Base-by-base conservation (phyloP, 2,113 vertebrate species). In the Ramphastos sulfuratus region DNA sequence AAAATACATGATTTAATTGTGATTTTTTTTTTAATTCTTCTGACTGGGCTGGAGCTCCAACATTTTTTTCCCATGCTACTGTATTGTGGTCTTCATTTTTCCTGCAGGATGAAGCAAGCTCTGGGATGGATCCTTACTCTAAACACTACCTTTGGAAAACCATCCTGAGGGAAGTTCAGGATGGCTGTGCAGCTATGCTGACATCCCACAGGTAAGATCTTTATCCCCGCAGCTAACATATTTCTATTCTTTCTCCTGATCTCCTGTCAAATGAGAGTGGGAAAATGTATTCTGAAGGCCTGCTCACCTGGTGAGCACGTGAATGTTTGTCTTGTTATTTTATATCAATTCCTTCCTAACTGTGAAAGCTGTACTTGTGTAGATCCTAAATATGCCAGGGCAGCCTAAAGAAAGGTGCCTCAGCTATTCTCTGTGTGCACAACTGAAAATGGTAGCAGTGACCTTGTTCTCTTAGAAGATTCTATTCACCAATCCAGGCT, bases 61-160 rank as follows among this genome's bases (percentile, higher is more conserved):
- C 33, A 15, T 58, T 4, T 69, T 46, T 75, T 89, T 65, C 9
- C 33, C 4, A 9, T 54, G 5, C 10, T 61, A 15, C 17, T 61
- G 5, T 75, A 25, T 60, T 0, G 2, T n/a, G 14, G 21, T 39
- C 77, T 78, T 73, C 1, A 27, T 65, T 63, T 63, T 21, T 25
- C 37, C 6, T 65, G 7, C 60, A 98, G 98, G 98, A 98, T 54
- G 98, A 98, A 31, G 97, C 98, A 58, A 98, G 98, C 61, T 98
- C 97, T 9, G 98, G 98, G 17, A 98, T 98, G 98, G 98, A 98
- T 76, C 97, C 97, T 21, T 97, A 97, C 70, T 98, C 97, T 30
- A 98, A 98, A 76, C 91, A 96, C 4, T 86, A 92, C 59, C 95
- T 98, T 66, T 98, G 98, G 98, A 95, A 95, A 71, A 91, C 89